A percentile compares a stretch with the other conserved stretches of the same genome.
Evolutionary conservation across 2,113 vertebrate species (phyloP).

Genomic region (Pachypanchax playfairii): DNA sequence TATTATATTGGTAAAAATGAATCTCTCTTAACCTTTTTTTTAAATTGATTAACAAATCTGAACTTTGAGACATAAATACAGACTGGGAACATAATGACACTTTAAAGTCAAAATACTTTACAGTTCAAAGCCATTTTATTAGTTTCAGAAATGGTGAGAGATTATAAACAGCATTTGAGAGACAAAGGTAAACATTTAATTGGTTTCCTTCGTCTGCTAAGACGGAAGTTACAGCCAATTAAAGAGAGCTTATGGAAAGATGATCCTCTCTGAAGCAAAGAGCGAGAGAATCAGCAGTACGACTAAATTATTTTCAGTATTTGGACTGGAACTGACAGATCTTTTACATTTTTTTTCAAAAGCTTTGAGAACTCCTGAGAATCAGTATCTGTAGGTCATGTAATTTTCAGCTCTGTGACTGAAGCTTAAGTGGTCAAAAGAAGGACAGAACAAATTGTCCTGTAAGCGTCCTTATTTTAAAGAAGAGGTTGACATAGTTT

Average conservation of each 20-base stretch:
- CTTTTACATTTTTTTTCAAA: constrained; percentile 25
- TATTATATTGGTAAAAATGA: too few relatives aligned
- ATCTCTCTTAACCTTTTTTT: too few relatives aligned
- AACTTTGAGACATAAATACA: background rate
- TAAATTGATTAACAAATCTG: too few relatives aligned
- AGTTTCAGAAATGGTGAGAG: constrained; percentile 9
- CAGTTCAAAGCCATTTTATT: background rate
- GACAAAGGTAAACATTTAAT: constrained; percentile 51
- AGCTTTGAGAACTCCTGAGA: constrained; percentile 33
- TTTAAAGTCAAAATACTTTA: background rate
- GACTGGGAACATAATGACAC: background rate
- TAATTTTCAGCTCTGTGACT: constrained; percentile 34
- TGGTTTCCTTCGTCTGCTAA: constrained; percentile 34
- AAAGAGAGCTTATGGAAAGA: constrained; percentile 51
- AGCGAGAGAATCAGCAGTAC: constrained; percentile 22
- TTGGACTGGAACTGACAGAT: constrained; percentile 19
- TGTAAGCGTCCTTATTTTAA: background rate
- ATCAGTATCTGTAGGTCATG: constrained; percentile 47
- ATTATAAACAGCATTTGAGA: constrained; percentile 27
- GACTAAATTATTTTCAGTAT: constrained; percentile 46
- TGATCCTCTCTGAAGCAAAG: constrained; percentile 25
- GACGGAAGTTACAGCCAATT: constrained; percentile 40
- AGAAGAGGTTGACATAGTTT: too few relatives aligned
- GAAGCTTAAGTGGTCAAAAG: constrained; percentile 25
- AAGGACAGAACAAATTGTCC: constrained; percentile 20